Evolutionary conservation across 2,113 vertebrate genomes (phyloP).

Genomic region (Melospiza melodia): DNA sequence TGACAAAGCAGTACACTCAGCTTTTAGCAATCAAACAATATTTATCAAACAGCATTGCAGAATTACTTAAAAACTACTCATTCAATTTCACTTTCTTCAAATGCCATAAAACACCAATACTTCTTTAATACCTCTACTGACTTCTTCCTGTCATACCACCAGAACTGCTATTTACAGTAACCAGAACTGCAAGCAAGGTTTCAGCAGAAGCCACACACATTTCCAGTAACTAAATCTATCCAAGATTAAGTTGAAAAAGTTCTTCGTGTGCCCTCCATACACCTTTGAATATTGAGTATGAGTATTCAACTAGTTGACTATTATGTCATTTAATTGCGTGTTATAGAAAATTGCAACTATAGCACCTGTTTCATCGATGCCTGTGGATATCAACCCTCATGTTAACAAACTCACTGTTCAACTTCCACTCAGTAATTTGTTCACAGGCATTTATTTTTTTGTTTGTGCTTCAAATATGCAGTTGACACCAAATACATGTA

Average conservation of each 20-base stretch:
- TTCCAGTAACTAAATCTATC: not conserved
- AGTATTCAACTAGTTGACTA: not conserved
- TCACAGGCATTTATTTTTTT: not conserved
- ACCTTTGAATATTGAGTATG: not conserved
- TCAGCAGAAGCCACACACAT: not conserved
- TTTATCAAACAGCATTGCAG: not conserved
- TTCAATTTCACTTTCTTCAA: not conserved
- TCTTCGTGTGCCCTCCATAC: not conserved
- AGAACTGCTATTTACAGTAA: not conserved
- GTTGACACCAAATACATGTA: not conserved
- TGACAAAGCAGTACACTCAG: not conserved
- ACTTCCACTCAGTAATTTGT: not conserved
- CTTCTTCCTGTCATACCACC: not conserved
- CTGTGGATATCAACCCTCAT: not conserved
- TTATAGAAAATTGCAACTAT: not conserved
- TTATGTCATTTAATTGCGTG: not conserved
- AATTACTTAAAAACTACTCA: not conserved
- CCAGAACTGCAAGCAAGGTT: not conserved
- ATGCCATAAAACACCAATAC: not conserved
- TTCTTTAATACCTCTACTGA: not conserved
- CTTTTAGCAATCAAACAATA: not conserved
- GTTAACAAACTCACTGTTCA: not conserved
- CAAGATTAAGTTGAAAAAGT: not conserved
- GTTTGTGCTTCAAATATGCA: not conserved
- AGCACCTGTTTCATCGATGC: not conserved